Evolutionary conservation across 2,797 vertebrate genomes (phyloP), one percentile per base, ranked within the genome.

Genomic region (Protonibea diacanthus): DNA sequence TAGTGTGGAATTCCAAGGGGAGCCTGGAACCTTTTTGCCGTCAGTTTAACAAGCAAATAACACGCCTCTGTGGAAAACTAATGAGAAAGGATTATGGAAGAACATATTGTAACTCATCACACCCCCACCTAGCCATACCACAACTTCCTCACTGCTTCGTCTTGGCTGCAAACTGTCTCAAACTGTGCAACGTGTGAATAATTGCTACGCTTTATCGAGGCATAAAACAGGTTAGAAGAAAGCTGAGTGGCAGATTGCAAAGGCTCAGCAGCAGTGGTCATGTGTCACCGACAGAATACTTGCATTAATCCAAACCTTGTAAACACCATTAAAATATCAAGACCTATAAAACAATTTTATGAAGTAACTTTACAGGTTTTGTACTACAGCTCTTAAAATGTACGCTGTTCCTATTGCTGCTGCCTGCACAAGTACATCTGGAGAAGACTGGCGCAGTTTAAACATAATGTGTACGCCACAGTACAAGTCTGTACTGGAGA

Each of bases 241-340:
- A 90, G 78, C 68, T 92, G 63, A 86, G 80, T 76, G 72, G 74
- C 78, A 86, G 76, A 70, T 89, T 83, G 89, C 76, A 80, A 76
- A 81, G 82, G 85, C 87, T 94, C 89, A 90, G 86, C 81, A 71
- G 80, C 86, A 83, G 78, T 81, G 88, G 70, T 84, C 77, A 60
- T 76, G 88, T 67, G 85, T 88, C n/a, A 68, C 78, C 83, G 87
- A 91, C 84, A 81, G 78, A 86, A 89, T 82, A 38, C 85, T 74
- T 85, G 78, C 57, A 82, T 88, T 89, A 84, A 92, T 88, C 86
- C 88, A 91, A 95, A 93, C 86, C 92, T 76, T 84, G 89, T 95
- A 96, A 97, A 96, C 92, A 96, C 91, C 70, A 79, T 95, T 94
- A 96, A 95, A 96, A 90, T 92, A 91, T 89, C 92, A 92, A 86